These are phyloP conservation scores for Drosophila fulvimacula DNA, from an alignment of 2,888 invertebrate species.

Conservation along the genomic window DNA sequence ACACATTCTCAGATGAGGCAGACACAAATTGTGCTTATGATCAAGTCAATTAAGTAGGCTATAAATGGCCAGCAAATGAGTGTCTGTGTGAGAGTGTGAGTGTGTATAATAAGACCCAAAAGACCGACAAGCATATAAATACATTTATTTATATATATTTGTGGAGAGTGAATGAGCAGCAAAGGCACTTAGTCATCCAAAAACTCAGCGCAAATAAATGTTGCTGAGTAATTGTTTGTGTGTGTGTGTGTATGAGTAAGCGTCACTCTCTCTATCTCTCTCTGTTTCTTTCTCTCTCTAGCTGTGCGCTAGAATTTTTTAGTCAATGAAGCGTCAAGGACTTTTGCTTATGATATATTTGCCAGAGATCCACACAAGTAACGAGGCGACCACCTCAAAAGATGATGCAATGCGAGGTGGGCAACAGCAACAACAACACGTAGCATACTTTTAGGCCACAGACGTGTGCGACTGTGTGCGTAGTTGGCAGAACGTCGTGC, in stretches of 20 bases:
- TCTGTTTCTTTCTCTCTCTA: slow-evolving; percentile 1
- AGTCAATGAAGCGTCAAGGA: slow-evolving; percentile 80
- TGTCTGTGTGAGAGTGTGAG: slow-evolving; percentile 6
- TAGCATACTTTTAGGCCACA: slow-evolving; percentile 62
- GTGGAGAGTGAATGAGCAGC: slow-evolving; percentile 32
- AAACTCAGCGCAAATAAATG: slow-evolving; percentile 59
- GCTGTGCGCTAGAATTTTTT: slow-evolving; percentile 58
- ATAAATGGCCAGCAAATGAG: slow-evolving; percentile 24
- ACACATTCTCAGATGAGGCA: slow-evolving; percentile 2
- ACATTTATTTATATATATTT: slow-evolving; percentile 1
- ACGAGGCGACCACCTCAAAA: slow-evolving; percentile 62
- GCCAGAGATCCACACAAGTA: slow-evolving; percentile 51
- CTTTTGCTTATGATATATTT: slow-evolving; percentile 77
- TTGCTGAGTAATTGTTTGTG: slow-evolving; percentile 61
- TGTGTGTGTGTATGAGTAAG: slow-evolving; percentile 42
- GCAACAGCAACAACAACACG: slow-evolving; percentile 13
- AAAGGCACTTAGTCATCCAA: slow-evolving; percentile 69
- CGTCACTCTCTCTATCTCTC: slow-evolving; percentile 11
- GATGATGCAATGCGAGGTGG: slow-evolving; percentile 73
- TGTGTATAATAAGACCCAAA: slow-evolving; percentile 51
- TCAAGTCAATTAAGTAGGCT: slow-evolving; percentile 45
- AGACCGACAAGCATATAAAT: slow-evolving; percentile 33
- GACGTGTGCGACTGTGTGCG: slow-evolving; percentile 29
- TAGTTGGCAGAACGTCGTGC: slow-evolving; percentile 62
- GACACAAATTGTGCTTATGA: slow-evolving; percentile 34